Conservation (phyloP, 2,888 invertebrate genomes). For the Diarsia mendica region DNA sequence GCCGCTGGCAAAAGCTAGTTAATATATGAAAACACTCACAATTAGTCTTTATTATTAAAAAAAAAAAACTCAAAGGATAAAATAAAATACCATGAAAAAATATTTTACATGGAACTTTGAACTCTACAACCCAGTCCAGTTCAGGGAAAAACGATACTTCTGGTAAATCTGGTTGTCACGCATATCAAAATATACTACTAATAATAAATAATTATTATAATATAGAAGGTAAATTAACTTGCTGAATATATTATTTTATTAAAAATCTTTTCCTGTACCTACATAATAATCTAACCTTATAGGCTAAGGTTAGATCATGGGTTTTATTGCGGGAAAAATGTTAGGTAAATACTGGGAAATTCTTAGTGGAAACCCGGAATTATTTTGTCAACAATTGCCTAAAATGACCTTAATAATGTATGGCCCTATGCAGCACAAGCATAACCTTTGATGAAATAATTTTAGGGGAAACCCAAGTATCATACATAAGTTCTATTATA, state of each 20-base stretch:
- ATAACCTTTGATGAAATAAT: neutral
- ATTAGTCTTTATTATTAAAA: no score
- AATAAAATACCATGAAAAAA: no score
- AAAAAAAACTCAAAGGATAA: no score
- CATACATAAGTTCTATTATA: no score
- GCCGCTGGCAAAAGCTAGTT: no score
- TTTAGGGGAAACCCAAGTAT: no score
- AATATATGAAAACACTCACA: no score
- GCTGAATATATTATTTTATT: neutral
- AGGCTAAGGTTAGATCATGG: constrained; percentile 10
- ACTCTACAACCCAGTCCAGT: neutral
- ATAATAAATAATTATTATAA: neutral
- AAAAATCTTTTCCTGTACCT: neutral
- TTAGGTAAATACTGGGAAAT: neutral
- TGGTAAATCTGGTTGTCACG: neutral
- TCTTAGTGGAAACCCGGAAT: neutral
- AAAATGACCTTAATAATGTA: neutral
- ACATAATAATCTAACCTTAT: neutral
- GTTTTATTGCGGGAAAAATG: constrained; percentile 15
- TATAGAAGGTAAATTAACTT: neutral
- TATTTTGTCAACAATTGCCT: neutral
- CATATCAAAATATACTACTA: neutral
- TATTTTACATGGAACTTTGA: neutral
- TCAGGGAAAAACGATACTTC: neutral
- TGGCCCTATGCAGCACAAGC: neutral